Percentiles rank a stretch among this genome's conserved stretches.
Conservation (phyloP, 1,140 invertebrate genomes). For the Psix sp. region DNA sequence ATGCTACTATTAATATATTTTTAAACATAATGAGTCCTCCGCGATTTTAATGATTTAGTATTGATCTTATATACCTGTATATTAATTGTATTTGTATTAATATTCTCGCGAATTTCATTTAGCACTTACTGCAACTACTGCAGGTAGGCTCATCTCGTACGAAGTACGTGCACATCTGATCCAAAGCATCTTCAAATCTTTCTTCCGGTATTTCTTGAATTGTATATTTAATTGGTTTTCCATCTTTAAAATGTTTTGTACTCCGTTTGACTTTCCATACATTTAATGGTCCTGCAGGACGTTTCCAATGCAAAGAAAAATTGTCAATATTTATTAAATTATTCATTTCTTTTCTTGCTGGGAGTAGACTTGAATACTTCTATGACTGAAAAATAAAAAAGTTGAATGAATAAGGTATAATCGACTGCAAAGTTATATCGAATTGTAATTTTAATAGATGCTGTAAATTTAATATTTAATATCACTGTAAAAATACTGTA, state of each 20-base stretch:
- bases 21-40: too few species aligned
- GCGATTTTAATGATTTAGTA: too few species aligned
- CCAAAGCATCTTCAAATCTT: slow-evolving; percentile 64
- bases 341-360: neutral
- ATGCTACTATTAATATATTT: too few species aligned
- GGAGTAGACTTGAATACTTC: too few species aligned
- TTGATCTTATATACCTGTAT: too few species aligned
- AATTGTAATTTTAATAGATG: too few species aligned
- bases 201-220: slow-evolving; percentile 71
- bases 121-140: slow-evolving; percentile 56
- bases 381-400: neutral
- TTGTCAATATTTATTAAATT: neutral
- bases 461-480: too few species aligned
- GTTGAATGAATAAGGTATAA: too few species aligned
- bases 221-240: slow-evolving; percentile 57
- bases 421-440: too few species aligned
- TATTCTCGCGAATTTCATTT: slow-evolving; percentile 16
- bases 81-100: too few species aligned
- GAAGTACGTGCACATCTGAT: slow-evolving; percentile 67
- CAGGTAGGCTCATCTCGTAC: slow-evolving; percentile 65
- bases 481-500: too few species aligned
- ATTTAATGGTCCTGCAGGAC: slow-evolving; percentile 57
- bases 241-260: slow-evolving; percentile 43
- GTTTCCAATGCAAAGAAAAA: slow-evolving; percentile 42
- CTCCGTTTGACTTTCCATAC: slow-evolving; percentile 54